These are phyloP conservation scores for Ciona savignyi DNA, from an alignment of 23 tunicate genomes.

Conservation along the genomic window DNA sequence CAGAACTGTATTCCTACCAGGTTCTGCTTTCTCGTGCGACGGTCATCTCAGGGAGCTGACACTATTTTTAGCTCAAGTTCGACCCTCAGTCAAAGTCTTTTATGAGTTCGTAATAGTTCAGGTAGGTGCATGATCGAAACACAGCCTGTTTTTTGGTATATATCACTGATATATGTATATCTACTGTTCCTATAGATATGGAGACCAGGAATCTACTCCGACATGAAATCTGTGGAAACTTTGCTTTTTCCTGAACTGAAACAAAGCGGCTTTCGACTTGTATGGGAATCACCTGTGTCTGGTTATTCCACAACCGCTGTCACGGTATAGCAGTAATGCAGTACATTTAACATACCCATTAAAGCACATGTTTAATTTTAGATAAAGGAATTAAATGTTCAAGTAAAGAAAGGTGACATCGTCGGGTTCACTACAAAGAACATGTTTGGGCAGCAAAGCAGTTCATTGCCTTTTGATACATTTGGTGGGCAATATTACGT, in stretches of 20 bases:
- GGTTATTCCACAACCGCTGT: constrained; percentile 4
- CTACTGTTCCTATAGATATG: constrained; percentile 5
- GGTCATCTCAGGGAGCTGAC: no score
- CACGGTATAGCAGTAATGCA: constrained; percentile 4
- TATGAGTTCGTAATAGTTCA: no score
- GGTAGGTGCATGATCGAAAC: neutral
- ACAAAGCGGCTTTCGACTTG: constrained; percentile 10
- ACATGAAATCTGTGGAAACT: neutral
- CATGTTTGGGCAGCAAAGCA: constrained; percentile 12
- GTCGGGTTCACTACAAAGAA: constrained; percentile 19
- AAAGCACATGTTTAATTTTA: no score
- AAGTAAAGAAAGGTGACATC: constrained; percentile 12
- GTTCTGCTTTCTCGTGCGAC: no score
- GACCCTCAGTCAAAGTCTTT: no score
- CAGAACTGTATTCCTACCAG: constrained; percentile 10
- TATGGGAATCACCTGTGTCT: constrained; percentile 10
- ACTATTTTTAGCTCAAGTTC: no score
- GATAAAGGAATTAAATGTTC: neutral
- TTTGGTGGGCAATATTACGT: constrained; percentile 12
- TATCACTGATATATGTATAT: neutral
- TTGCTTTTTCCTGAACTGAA: constrained; percentile 10
- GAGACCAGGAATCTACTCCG: constrained; percentile 17
- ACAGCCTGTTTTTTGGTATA: neutral
- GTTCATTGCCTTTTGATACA: constrained; percentile 14
- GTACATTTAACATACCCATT: no score